Evolutionary conservation across 2,888 invertebrate genomes (phyloP), one percentile per base, ranked within the genome.

Genomic region (Caenorhabditis sp.): DNA sequence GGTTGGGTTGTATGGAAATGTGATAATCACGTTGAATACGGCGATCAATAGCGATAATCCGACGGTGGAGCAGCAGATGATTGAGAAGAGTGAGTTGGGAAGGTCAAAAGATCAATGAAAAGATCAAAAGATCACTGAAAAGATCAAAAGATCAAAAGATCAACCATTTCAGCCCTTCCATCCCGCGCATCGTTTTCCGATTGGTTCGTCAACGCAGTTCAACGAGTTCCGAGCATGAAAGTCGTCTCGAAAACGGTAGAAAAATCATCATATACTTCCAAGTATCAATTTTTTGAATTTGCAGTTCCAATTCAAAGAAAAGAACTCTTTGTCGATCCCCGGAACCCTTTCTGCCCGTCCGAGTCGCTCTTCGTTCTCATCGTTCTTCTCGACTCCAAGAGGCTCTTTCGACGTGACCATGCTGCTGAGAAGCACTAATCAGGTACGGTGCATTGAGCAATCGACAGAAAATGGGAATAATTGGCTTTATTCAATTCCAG

Each of bases 401-500:
- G 80, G 80, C 40, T 82, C 82, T 32, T 80, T 85, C 37, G 85
- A 85, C 47, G 77, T 53, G 0, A 80, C 81, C 1, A 77, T 84
- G 77, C 62, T 85, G 0, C 56, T 85, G 15, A 68, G 85, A 22
- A 77, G 77, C 32, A 85, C 85, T 9, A 83, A 83, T 83, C 86
- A 83, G 62, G 81, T 82, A 35, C 20, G 32, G 32, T 4, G 4
- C 9, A 32, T 32, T 32, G 32, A n/a, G n/a, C n/a, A n/a, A n/a
- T n/a, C 9, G 4, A 32, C 5, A 32, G 9, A 32, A 32, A 32
- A 32, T 6, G 32, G 32, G 5, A 32, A 32, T 9, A 32, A 9
- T 32, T 4, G 9, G n/a, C n/a, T n/a, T 32, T 32, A 28, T 40
- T 77, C 82, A 91, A n/a, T n/a, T n/a, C n/a, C 95, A 95, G 89